These are phyloP conservation scores for Elephas maximus DNA, from an alignment of 2,113 vertebrate species.

Conservation along the genomic window DNA sequence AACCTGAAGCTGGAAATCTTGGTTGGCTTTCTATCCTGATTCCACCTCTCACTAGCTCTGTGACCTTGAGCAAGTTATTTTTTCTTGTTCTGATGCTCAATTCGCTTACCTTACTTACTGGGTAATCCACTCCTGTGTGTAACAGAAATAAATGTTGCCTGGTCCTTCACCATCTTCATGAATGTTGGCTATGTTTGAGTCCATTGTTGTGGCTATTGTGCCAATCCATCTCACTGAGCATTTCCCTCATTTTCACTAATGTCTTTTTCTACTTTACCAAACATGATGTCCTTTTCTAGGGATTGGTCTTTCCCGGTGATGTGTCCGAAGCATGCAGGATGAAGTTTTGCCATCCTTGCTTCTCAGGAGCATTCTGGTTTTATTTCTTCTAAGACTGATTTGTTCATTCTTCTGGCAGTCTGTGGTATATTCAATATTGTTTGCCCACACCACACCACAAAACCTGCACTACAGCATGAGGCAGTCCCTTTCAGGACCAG, in stretches of 20 bases:
- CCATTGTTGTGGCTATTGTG: neutral
- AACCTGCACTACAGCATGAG: neutral
- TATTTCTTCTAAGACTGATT: neutral
- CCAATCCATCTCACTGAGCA: neutral
- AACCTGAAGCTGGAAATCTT: constrained; percentile 41
- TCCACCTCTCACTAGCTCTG: constrained; percentile 10
- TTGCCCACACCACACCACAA: neutral
- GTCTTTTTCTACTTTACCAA: too few relatives aligned
- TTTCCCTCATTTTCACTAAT: neutral
- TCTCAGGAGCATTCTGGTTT: neutral
- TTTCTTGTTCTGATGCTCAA: neutral
- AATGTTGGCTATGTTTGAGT: neutral
- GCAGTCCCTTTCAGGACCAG: neutral
- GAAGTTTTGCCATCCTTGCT: neutral
- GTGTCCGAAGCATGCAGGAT: neutral
- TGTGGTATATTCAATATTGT: neutral
- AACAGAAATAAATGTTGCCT: neutral
- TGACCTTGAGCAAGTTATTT: constrained; percentile 1
- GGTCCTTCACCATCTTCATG: neutral
- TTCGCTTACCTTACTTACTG: neutral
- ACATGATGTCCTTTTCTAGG: neutral
- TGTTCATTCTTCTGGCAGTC: neutral
- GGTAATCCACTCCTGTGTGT: too few relatives aligned
- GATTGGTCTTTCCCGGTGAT: neutral
- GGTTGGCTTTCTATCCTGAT: neutral